Percentiles rank a stretch among this genome's conserved stretches.
Conservation (phyloP, 2,888 invertebrate genomes). For the Tetragonisca angustula region DNA sequence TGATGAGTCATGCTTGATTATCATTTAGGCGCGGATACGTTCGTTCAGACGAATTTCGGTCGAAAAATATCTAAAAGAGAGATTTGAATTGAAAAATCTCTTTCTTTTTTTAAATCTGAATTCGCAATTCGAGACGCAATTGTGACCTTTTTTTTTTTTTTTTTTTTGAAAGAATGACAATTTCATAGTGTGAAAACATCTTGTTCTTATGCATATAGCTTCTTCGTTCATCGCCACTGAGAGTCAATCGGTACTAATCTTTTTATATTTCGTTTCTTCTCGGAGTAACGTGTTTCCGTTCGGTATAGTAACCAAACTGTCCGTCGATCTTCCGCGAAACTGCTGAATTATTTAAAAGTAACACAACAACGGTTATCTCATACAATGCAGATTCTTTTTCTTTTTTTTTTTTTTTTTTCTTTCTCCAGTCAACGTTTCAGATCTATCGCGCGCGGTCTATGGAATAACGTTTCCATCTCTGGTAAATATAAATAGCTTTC, state of each 20-base stretch:
- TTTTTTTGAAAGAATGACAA: not conserved
- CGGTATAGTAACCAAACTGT: not conserved
- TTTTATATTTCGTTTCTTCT: not conserved
- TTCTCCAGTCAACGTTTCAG: not conserved
- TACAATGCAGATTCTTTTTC: constrained; percentile 49
- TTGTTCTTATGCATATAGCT: not conserved
- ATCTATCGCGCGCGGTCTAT: not conserved
- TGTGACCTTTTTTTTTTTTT: too few relatives aligned
- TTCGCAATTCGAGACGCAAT: too few relatives aligned
- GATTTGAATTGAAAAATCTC: not conserved
- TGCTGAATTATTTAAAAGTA: constrained; percentile 43
- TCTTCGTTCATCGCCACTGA: too few relatives aligned
- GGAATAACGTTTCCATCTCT: not conserved
- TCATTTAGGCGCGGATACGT: constrained; percentile 39
- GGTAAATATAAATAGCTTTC: not conserved
- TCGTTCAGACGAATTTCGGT: constrained; percentile 19
- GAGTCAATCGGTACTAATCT: not conserved
- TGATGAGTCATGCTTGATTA: constrained; percentile 59
- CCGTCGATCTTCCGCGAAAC: constrained; percentile 18
- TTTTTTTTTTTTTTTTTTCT: constrained; percentile 12
- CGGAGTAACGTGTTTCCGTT: not conserved
- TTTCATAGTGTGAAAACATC: not conserved
- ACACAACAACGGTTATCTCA: constrained; percentile 23
- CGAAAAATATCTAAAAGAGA: not conserved
- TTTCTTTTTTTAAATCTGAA: too few relatives aligned